These are phyloP conservation scores for Pseudomyrmex cubaensis DNA, from an alignment of 1,140 invertebrate species.

Conservation along the genomic window DNA sequence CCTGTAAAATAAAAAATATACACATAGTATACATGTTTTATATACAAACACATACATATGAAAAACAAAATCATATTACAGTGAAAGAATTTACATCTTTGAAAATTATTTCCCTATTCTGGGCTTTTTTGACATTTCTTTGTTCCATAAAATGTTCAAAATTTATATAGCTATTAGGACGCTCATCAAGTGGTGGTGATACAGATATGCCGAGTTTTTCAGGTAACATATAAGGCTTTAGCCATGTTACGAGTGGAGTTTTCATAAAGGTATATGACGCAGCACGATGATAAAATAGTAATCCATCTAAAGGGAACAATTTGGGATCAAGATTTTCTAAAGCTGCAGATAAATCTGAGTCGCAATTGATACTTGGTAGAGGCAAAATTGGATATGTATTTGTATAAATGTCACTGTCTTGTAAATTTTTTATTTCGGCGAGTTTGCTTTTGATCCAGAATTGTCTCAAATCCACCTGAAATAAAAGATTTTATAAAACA, in stretches of 20 bases:
- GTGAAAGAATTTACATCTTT: slow-evolving; percentile 35
- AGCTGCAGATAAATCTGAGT: slow-evolving; percentile 78
- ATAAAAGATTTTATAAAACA: slow-evolving; percentile 66
- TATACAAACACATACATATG: no score
- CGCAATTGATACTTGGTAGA: slow-evolving; percentile 84
- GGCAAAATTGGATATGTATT: slow-evolving; percentile 86
- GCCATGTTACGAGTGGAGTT: slow-evolving; percentile 95
- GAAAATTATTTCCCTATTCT: background rate
- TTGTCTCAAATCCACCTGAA: slow-evolving; percentile 91
- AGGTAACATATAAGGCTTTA: slow-evolving; percentile 94
- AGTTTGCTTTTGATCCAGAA: slow-evolving; percentile 91
- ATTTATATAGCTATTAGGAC: slow-evolving; percentile 82
- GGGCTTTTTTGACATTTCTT: slow-evolving; percentile 25
- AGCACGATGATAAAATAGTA: slow-evolving; percentile 93
- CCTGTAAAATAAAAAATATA: no score
- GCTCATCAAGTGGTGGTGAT: slow-evolving; percentile 79
- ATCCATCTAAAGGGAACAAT: slow-evolving; percentile 88
- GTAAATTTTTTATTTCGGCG: slow-evolving; percentile 86
- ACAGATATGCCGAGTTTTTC: slow-evolving; percentile 89
- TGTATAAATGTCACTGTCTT: slow-evolving; percentile 70
- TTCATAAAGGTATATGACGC: slow-evolving; percentile 91
- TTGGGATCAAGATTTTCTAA: slow-evolving; percentile 72
- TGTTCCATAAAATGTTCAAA: slow-evolving; percentile 74
- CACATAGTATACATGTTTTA: no score
- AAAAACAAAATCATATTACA: background rate